Conservation (phyloP, 2,797 vertebrate species). For the Periophthalmus magnuspinnatus region DNA sequence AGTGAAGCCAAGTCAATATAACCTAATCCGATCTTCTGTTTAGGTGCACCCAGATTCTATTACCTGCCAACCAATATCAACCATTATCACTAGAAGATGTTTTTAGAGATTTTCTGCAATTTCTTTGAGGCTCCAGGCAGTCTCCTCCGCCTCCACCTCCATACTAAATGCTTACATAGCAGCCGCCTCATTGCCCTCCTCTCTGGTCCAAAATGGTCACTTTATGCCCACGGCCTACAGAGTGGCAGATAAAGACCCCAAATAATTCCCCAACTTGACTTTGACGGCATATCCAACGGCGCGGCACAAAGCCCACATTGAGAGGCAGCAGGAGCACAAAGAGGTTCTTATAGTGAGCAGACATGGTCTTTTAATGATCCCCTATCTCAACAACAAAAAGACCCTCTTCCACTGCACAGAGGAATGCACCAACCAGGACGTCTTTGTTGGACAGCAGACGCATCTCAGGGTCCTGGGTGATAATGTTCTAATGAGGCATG, state of each 20-base stretch:
- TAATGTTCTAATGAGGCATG: background rate
- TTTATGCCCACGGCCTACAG: slow-evolving; percentile 63
- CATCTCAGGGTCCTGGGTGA: slow-evolving; percentile 48
- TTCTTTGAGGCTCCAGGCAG: background rate
- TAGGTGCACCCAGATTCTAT: background rate
- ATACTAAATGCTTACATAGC: slow-evolving; percentile 58
- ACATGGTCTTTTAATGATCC: slow-evolving; percentile 66
- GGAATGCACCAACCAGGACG: slow-evolving; percentile 64
- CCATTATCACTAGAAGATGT: background rate
- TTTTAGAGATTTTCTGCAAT: background rate
- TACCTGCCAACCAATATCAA: background rate
- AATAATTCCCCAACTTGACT: slow-evolving; percentile 64
- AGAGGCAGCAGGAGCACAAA: slow-evolving; percentile 69
- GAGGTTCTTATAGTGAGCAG: slow-evolving; percentile 58
- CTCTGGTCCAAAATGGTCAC: slow-evolving; percentile 40
- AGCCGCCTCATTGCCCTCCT: slow-evolving; percentile 34
- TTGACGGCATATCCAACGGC: slow-evolving; percentile 52
- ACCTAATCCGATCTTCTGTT: background rate
- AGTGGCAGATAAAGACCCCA: slow-evolving; percentile 57
- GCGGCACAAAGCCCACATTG: slow-evolving; percentile 79
- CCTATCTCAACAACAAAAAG: slow-evolving; percentile 70
- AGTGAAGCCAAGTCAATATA: background rate
- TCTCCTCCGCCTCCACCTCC: slow-evolving; percentile 66
- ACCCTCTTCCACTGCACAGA: slow-evolving; percentile 57
- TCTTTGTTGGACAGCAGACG: slow-evolving; percentile 42